Base-by-base conservation (phyloP, 2,113 vertebrate genomes). In the Antechinus stuartii region DNA sequence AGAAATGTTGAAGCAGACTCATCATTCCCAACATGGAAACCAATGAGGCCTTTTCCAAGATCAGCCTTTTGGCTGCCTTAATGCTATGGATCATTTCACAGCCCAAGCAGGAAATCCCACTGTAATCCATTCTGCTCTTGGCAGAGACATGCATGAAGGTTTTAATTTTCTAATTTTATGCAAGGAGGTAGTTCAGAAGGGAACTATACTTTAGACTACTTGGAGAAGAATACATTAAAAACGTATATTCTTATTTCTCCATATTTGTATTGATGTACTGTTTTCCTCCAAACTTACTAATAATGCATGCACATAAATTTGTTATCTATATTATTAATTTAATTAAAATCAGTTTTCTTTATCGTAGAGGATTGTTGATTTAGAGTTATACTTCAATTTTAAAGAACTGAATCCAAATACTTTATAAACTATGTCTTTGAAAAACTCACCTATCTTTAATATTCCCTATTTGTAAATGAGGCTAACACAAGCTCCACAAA, bases 61-160 rank as follows among this genome's bases (percentile, higher is more conserved):
- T 95, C 84, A 55, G 93, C 0, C 0, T 55, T 91, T 93, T 53
- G 61, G 47, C 94, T 95, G 94, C 91, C 68, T 96, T 92, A 92
- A 53, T 93, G 93, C n/a, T 96, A 35, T 10, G 55, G 97, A 95
- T 97, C 97, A 96, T 98, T 97, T 97, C 95, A 93, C 91, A 97
- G 92, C 94, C 95, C 3, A 1, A 92, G 94, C 95, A 94, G 94
- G 76, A 96, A 97, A 96, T 92, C 94, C 94, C 93, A 54, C 91
- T 76, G 23, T 96, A 90, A 98, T 97, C 96, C 47, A 96, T 98
- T 96, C 96, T 96, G 35, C 89, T 49, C 0, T 26, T 96, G 97
- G 95, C 96, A 96, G 42, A 22, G 57, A 91, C 27, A 94, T 90
- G n/a, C 42, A 49, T 50, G 25, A n/a, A 90, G 14, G 8, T 23